These are phyloP conservation scores for Erynnis tages DNA, from an alignment of 2,888 invertebrate genomes.

Conservation along the genomic window DNA sequence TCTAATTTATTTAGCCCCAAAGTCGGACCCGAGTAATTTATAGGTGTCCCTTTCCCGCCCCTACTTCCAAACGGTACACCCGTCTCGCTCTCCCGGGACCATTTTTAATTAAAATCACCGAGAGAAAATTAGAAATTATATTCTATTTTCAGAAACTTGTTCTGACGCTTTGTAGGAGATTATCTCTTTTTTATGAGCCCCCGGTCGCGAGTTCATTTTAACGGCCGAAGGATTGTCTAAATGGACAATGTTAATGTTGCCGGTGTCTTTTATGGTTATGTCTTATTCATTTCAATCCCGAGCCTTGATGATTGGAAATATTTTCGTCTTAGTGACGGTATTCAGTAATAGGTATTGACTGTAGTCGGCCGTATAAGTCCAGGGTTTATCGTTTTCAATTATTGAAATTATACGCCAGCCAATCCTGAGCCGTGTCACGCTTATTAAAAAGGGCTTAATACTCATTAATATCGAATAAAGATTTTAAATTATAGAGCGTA, in stretches of 20 bases:
- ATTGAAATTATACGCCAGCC: conserved; percentile 19
- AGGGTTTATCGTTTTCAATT: conserved; percentile 27
- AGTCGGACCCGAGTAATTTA: conserved; percentile 71
- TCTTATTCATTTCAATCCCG: conserved; percentile 67
- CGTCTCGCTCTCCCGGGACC: conserved; percentile 74
- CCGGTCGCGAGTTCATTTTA: conserved; percentile 74
- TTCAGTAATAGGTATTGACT: conserved; percentile 29
- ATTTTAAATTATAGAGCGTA: conserved; percentile 19
- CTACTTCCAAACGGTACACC: conserved; percentile 46
- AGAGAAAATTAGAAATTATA: conserved; percentile 82
- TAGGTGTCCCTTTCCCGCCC: conserved; percentile 69
- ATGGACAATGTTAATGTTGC: conserved; percentile 61
- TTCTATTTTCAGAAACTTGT: conserved; percentile 82
- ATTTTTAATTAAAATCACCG: conserved; percentile 81
- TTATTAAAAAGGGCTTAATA: conserved; percentile 22
- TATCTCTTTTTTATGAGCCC: conserved; percentile 80
- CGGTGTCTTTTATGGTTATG: conserved; percentile 64
- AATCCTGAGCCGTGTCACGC: conserved; percentile 15
- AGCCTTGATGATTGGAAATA: conserved; percentile 59
- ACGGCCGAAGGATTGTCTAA: conserved; percentile 71
- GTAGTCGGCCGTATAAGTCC: conserved; percentile 20
- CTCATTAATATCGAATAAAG: conserved; percentile 24
- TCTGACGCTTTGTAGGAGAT: conserved; percentile 78
- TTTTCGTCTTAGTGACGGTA: conserved; percentile 38
- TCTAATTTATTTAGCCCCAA: conserved; percentile 80